Conservation (phyloP, 2,113 vertebrate genomes). For the Dasyurus viverrinus region DNA sequence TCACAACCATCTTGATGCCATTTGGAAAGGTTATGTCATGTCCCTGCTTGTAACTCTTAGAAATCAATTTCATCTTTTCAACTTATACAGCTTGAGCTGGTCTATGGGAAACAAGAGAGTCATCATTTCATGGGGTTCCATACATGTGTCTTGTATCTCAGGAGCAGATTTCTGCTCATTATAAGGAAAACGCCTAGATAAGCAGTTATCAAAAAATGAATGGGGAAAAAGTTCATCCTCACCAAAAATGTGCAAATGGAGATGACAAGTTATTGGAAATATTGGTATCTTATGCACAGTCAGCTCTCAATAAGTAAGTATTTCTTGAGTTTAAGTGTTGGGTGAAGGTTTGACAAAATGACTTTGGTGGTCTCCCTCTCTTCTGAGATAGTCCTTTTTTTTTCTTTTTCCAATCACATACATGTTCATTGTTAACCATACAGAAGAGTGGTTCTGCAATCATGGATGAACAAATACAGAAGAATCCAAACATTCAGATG, state of each 20-base stretch:
- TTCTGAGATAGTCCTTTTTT: neutral
- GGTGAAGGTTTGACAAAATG: neutral
- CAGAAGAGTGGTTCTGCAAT: no score
- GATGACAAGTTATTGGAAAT: neutral
- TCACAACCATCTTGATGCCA: slow-evolving; percentile 54
- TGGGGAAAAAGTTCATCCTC: neutral
- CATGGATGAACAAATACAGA: no score
- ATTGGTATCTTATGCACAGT: neutral
- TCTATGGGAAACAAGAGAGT: neutral
- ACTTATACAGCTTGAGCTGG: neutral
- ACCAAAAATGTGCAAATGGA: neutral
- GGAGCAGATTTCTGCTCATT: neutral
- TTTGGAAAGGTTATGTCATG: slow-evolving; percentile 62
- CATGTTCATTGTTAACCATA: no score
- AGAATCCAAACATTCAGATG: no score
- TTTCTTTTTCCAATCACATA: no score
- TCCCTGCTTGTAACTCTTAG: slow-evolving; percentile 53
- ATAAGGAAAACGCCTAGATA: neutral
- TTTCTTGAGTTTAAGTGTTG: neutral
- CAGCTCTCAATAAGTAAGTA: neutral
- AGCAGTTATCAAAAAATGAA: neutral
- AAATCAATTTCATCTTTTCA: slow-evolving; percentile 47
- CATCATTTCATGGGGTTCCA: neutral
- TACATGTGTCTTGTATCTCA: neutral
- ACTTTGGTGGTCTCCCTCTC: neutral